Evolutionary conservation across 2,888 invertebrate genomes (phyloP).

Genomic region (Thymelicus sylvestris): DNA sequence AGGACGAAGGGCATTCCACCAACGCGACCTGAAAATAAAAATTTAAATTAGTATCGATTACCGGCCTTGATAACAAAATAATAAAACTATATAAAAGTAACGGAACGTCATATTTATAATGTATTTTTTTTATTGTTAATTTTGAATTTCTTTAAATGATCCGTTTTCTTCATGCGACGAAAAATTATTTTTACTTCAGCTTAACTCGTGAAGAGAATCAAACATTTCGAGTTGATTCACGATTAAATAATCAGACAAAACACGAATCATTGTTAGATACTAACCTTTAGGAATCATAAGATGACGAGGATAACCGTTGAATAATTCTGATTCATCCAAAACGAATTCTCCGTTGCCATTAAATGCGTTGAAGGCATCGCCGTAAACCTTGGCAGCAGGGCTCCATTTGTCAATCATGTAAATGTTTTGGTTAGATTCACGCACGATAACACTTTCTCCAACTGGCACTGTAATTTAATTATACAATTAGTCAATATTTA

Average conservation of each 20-base stretch:
- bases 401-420: constrained; percentile 83
- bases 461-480: constrained; percentile 56
- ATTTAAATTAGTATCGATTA: background rate
- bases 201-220: no score
- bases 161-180: no score
- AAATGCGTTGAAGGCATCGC: constrained; percentile 75
- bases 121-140: no score
- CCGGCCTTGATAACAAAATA: background rate
- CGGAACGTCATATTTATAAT: no score
- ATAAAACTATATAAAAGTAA: no score
- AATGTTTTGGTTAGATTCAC: constrained; percentile 84
- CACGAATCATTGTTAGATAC: no score
- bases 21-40: constrained; percentile 59
- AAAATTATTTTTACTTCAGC: no score
- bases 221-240: no score
- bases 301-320: constrained; percentile 86
- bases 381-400: constrained; percentile 68
- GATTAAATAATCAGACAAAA: no score
- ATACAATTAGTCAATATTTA: background rate
- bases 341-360: constrained; percentile 74
- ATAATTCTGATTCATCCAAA: constrained; percentile 74
- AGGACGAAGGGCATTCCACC: constrained; percentile 86
- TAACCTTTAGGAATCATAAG: constrained; percentile 80
- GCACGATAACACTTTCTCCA: constrained; percentile 80
- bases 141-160: no score